Evolutionary conservation across 2,797 vertebrate species (phyloP).

Genomic region (Threskiornis aethiopicus): DNA sequence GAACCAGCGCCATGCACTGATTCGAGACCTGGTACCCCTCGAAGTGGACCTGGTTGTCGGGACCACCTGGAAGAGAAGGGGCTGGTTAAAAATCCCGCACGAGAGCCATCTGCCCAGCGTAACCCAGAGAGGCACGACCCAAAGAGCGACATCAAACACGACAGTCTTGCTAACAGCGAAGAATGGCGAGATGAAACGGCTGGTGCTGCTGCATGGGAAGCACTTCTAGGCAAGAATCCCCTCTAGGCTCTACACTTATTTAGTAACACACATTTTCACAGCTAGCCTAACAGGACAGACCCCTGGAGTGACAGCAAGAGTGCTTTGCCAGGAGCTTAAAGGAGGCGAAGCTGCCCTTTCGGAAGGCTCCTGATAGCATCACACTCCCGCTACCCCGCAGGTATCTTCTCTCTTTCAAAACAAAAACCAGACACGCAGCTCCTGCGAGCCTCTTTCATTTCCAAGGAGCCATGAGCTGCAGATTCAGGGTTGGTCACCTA

Average conservation of each 20-base stretch:
- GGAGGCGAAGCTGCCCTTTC: neutral
- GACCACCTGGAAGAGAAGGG: constrained; percentile 81
- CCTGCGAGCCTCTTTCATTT: neutral
- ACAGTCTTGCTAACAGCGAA: neutral
- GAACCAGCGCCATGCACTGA: constrained; percentile 97
- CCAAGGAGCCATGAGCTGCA: neutral
- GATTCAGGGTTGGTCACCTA: neutral
- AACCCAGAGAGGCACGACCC: fast-evolving
- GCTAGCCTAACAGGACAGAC: neutral
- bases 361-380: neutral
- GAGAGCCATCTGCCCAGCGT: fast-evolving
- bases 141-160: fast-evolving
- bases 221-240: neutral
- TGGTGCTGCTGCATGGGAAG: neutral
- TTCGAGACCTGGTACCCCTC: constrained; percentile 99
- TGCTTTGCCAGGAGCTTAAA: neutral
- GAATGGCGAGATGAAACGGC: fast-evolving
- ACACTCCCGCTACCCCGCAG: neutral
- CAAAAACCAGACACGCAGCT: neutral
- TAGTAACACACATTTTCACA: neutral
- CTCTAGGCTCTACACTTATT: neutral
- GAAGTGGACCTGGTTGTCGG: constrained; percentile 99
- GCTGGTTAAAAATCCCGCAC: neutral
- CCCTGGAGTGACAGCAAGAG: neutral
- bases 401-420: neutral